These are phyloP conservation scores for Daktulosphaira vitifoliae DNA, from an alignment of 1,140 invertebrate species.

Conservation along the genomic window DNA sequence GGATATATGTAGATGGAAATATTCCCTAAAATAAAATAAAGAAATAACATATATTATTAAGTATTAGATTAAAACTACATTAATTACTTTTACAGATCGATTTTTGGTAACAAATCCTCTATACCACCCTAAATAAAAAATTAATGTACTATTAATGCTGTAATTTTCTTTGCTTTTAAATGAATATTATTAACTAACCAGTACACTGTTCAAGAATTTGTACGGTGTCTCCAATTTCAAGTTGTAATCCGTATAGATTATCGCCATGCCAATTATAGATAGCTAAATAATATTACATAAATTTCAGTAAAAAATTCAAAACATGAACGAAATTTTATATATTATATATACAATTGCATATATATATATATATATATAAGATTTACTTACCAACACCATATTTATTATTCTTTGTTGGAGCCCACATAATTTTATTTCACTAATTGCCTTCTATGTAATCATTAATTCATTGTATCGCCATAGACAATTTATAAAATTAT, in stretches of 20 bases:
- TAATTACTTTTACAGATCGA: conserved; percentile 56
- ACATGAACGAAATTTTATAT: background rate
- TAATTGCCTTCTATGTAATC: background rate
- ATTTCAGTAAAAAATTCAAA: background rate
- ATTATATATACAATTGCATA: background rate
- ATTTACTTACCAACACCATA: conserved; percentile 54
- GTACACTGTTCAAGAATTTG: conserved; percentile 82
- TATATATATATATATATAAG: no score
- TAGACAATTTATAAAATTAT: background rate
- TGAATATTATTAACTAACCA: conserved; percentile 46
- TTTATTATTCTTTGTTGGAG: conserved; percentile 53
- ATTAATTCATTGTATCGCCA: conserved; percentile 4
- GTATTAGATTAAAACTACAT: background rate
- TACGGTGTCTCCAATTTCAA: conserved; percentile 84
- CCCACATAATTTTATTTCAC: conserved; percentile 48
- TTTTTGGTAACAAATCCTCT: conserved; percentile 74
- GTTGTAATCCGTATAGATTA: conserved; percentile 63
- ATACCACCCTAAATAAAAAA: conserved; percentile 64
- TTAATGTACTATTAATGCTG: conserved; percentile 23
- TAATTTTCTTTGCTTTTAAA: background rate
- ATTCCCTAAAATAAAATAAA: conserved; percentile 7
- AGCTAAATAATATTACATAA: conserved; percentile 53
- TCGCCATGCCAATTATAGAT: conserved; percentile 85
- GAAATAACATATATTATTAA: no score
- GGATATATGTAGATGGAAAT: conserved; percentile 26